A percentile compares a stretch with the other conserved stretches of the same genome.
phyloP scores from a whole-genome alignment of 2,888 invertebrate species.

The Nephrotoma flavescens region DNA sequence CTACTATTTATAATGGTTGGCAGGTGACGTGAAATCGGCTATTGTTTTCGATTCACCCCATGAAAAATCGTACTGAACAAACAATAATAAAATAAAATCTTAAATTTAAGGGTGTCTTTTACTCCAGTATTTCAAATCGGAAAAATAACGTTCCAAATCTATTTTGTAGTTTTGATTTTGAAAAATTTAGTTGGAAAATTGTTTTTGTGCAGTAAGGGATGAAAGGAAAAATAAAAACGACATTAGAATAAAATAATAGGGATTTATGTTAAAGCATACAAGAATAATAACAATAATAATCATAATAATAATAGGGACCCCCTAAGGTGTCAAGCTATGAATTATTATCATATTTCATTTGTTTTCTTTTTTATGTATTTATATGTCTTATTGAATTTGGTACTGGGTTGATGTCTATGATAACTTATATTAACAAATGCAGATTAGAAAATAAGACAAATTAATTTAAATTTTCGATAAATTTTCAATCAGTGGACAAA shows the following conservation, averaged over 20 bases:
- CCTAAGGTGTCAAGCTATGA: slow-evolving; percentile 15
- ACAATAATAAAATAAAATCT: slow-evolving; percentile 14
- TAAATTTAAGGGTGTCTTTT: slow-evolving; percentile 2
- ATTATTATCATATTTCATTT: slow-evolving; percentile 10
- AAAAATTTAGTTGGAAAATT: neutral
- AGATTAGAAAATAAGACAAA: neutral
- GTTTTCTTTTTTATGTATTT: neutral
- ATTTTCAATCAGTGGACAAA: too few relatives aligned
- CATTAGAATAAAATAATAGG: neutral
- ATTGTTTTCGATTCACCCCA: slow-evolving; percentile 30
- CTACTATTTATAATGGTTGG: slow-evolving; percentile 17
- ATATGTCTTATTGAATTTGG: slow-evolving; percentile 10
- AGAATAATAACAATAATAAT: slow-evolving; percentile 7
- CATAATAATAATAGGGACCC: slow-evolving; percentile 11
- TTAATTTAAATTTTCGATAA: neutral
- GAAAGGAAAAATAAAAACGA: slow-evolving; percentile 1
- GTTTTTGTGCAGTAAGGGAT: neutral
- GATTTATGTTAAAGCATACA: neutral
- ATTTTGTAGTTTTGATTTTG: neutral
- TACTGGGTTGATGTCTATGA: slow-evolving; percentile 1
- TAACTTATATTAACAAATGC: neutral
- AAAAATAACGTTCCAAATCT: neutral
- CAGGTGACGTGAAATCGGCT: slow-evolving; percentile 34
- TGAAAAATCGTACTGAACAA: slow-evolving; percentile 21
- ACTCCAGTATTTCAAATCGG: neutral